Evolutionary conservation across 1,140 invertebrate species (phyloP), one percentile per base, ranked within the genome.

Genomic region (Drosophila kikkawai): DNA sequence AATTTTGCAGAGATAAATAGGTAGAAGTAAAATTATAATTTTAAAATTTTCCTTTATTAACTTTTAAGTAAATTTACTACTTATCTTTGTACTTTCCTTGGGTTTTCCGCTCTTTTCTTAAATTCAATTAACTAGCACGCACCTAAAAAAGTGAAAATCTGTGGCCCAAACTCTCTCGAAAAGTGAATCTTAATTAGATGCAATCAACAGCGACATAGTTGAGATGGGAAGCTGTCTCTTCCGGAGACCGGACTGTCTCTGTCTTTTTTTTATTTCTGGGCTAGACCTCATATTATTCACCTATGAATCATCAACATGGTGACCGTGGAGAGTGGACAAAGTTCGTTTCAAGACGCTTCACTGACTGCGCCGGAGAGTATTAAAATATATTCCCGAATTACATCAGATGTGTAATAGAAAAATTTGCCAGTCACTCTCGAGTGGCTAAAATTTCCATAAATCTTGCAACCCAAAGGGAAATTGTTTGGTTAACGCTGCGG

Each of bases 81-180:
- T 44, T 34, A 32, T 19, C 29, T 29, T 37, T 42, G 44, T 48
- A 70, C 66, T 42, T 48, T 50, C 15, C 47, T 29, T 7, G 22
- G 13, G 2, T 22, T 60, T 73, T 22, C 69, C 36, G 17, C 19
- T 45, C 9, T 22, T 39, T 68, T 2, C 68, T 37, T 41, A 53
- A 64, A 59, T 66, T 61, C 65, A 73, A 60, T 78, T 83, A 61
- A 53, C 61, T 45, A 47, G 60, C 74, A 83, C 68, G 76, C 75
- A 80, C 55, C 53, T 59, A 48, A 73, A 80, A 88, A 88, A 88
- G 84, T 84, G 80, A 90, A 88, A 88, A 90, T 63, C 83, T 80
- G 19, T 11, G 39, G 9, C 12, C 11, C 29, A 68, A 26, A 39
- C n/a, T 77, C 48, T 77, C 36, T 44, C 36, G 58, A 59, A 63